Base-by-base conservation (phyloP, 2,888 invertebrate species). In the Tryphoninae sp. region DNA sequence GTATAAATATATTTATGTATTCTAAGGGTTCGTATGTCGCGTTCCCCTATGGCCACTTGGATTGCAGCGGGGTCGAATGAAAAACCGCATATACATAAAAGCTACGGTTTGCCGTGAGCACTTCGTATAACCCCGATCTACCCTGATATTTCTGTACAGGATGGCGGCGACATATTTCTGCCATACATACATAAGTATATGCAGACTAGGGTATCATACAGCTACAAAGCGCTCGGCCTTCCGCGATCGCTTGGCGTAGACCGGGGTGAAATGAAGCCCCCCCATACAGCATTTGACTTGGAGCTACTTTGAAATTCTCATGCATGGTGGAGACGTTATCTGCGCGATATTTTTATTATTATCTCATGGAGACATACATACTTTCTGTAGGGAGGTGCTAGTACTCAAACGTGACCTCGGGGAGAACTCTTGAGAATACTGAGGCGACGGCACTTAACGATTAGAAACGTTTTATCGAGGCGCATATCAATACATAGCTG, bases 381-480 rank as follows among this genome's bases (percentile, higher is more conserved):
- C 2, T 3, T 59, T 8, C 11, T 59, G 7, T 59, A 22, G 11
- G 19, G 11, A 11, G 45, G 22, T 6, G 42, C 40, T 22, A 22
- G 59, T 26, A 16, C 59, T 59, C 58, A n/a, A 19, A 19, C 40
- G 51, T 0, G 45, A 71, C 7, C 58, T 58, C 23, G 58, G 9
- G 0, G 4, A 4, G 0, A 23, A 62, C 51, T 23, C 51, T 72
- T 62, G 72, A 26, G 51, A 62, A 42, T 53, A 62, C 33, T 13
- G 42, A 26, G 13, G 49, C 53, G 53, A 40, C 64, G 40, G 73
- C 62, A 73, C 53, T 73, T 64, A 73, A 73, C 53, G 73, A 73
- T 73, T 73, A 55, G 40, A 73, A 53, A 73, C 53, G 53, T 53
- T 64, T 73, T 73, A 45, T 33, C 64, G 19, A 11, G 45, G 45